Conservation (phyloP, 2,888 invertebrate species). For the Blomia tropicalis region DNA sequence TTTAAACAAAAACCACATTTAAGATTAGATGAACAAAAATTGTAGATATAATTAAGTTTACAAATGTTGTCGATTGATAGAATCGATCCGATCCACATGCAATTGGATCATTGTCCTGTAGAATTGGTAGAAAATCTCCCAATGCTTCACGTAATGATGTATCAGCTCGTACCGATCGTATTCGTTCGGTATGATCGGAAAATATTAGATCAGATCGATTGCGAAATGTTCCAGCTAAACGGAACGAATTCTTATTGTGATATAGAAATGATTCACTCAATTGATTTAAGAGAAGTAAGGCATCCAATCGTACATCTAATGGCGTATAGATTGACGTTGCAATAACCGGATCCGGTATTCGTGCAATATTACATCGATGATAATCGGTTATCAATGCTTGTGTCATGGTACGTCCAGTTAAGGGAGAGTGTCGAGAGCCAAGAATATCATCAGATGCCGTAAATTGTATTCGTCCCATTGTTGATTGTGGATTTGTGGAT, state of each 20-base stretch:
- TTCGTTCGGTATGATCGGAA: slow-evolving; percentile 3
- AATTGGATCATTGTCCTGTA: slow-evolving; percentile 20
- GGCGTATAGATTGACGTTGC: slow-evolving; percentile 10
- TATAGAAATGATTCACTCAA: slow-evolving; percentile 15
- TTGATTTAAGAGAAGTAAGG: slow-evolving; percentile 7
- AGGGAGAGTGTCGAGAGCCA: background rate
- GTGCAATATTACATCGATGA: slow-evolving; percentile 46
- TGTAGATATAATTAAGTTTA: no score
- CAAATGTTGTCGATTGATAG: no score
- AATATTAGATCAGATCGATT: slow-evolving; percentile 23
- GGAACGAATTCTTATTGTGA: slow-evolving; percentile 20
- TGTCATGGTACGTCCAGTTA: slow-evolving; percentile 40
- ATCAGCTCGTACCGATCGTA: slow-evolving; percentile 17
- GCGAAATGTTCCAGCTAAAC: slow-evolving; percentile 24
- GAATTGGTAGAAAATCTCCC: slow-evolving; percentile 16
- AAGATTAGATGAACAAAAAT: no score
- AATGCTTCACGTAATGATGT: slow-evolving; percentile 18
- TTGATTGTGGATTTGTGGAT: background rate
- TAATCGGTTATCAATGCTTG: slow-evolving; percentile 43
- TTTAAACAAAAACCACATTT: no score
- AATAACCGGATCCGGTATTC: slow-evolving; percentile 42
- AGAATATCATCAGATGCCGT: background rate
- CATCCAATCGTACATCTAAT: slow-evolving; percentile 16
- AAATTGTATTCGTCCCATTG: background rate
- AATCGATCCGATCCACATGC: slow-evolving; percentile 45